Base-by-base conservation (phyloP, 2,113 vertebrate genomes). In the Hirundichthys speculiger region DNA sequence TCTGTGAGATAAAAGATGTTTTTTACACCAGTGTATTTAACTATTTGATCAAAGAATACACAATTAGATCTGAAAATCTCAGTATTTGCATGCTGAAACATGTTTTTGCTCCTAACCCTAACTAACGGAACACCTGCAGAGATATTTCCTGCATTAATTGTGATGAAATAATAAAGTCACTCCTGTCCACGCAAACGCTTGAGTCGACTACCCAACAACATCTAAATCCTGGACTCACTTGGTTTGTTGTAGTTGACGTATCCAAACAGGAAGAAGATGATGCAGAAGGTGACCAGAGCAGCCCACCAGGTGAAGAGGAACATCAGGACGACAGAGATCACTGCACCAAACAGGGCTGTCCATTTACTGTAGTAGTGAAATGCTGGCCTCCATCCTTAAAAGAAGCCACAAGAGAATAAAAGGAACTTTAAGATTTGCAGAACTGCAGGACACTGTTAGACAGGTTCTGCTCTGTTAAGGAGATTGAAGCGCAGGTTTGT, bases 241-340 rank as follows among this genome's bases (percentile, higher is more conserved):
- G 92, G 91, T 77, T 93, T 94, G 59, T 84, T 92, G 73, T 92
- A 93, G 49, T 72, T 74, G 21, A 90, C 83, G 3, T 93, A 93
- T 40, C 88, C 89, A 41, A 92, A 75, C 21, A 93, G 88, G 55
- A 94, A 80, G 34, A 93, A 24, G 66, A 92, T 88, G 21, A 94
- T 68, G 11, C 74, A 60, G 9, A 92, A 80, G 12, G 90, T 89
- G 54, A 69, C 47, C n/a, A 94, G 84, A 20, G 90, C 92, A 0
- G 89, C 86, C 93, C 88, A 91, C 92, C 93, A 95, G 7, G 82
- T 93, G 5, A 95, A 86, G 48, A 94, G 64, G 78, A 94, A 93
- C 92, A 93, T 93, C 61, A 93, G 88, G 24, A 92, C 77, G 13
- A 93, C 78, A 1, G 85, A 92, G 51, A 91, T 54, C n/a, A 91